phyloP scores from a whole-genome alignment of 2,113 vertebrate species.

The Actenoides hombroni region DNA sequence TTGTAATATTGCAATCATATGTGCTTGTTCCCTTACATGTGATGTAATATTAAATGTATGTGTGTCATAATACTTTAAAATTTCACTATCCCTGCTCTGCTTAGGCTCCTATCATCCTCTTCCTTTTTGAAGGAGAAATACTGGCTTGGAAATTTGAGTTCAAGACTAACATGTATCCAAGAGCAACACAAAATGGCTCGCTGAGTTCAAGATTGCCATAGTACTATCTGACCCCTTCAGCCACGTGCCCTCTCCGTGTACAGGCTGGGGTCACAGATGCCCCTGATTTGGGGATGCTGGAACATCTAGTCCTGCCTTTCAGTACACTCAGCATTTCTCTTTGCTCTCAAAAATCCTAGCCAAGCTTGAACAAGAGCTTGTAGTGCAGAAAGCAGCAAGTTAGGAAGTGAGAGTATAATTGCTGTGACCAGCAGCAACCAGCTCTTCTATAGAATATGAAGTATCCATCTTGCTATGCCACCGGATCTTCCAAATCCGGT shows the following conservation, averaged over 20 bases:
- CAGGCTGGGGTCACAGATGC: not conserved
- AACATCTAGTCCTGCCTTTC: not conserved
- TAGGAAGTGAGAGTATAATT: not conserved
- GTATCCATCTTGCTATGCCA: not conserved
- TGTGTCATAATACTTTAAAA: conserved; percentile 60
- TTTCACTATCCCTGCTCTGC: not conserved
- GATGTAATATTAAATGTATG: conserved; percentile 59
- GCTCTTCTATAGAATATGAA: not conserved
- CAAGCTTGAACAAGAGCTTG: not conserved
- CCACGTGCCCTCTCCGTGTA: not conserved
- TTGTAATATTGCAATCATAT: conserved; percentile 20
- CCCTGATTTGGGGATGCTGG: not conserved
- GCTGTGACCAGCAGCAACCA: not conserved
- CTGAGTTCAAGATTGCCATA: not conserved
- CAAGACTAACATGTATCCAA: not conserved
- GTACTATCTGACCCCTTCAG: not conserved
- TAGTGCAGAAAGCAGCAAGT: not conserved
- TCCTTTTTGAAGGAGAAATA: not conserved
- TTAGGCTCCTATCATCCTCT: not conserved
- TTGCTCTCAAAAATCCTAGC: not conserved
- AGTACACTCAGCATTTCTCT: not conserved
- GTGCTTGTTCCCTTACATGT: conserved; percentile 48
- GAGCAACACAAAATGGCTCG: not conserved
- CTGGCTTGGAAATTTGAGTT: not conserved
- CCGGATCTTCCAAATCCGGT: not conserved